phyloP scores from a whole-genome alignment of 2,113 vertebrate species.

The Lophius piscatorius region DNA sequence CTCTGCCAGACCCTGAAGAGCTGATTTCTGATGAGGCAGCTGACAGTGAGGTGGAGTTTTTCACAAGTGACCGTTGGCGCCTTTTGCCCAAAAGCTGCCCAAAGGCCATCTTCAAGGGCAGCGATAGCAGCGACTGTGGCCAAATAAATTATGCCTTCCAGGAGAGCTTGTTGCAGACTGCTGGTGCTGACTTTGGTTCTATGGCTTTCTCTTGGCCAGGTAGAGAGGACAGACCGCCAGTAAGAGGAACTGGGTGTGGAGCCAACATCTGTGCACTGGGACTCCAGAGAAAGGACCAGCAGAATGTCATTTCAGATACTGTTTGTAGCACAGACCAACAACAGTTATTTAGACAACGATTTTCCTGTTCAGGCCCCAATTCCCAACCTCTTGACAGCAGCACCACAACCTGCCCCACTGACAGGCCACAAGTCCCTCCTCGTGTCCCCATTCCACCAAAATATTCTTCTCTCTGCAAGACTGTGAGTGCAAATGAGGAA shows the following conservation, averaged over 20 bases:
- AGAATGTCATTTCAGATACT: slow-evolving; percentile 15
- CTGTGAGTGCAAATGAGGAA: slow-evolving; percentile 77
- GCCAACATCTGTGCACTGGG: slow-evolving; percentile 26
- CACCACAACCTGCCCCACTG: slow-evolving; percentile 29
- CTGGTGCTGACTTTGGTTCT: slow-evolving; percentile 10
- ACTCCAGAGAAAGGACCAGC: slow-evolving; percentile 36
- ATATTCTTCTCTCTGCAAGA: slow-evolving; percentile 71
- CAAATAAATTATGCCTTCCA: slow-evolving; percentile 92
- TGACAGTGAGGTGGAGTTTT: slow-evolving; percentile 92
- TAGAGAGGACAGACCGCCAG: slow-evolving; percentile 36
- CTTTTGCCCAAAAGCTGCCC: slow-evolving; percentile 82
- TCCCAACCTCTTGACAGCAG: slow-evolving; percentile 47
- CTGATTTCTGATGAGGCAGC: slow-evolving; percentile 82
- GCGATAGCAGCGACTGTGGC: slow-evolving; percentile 85
- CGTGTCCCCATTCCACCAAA: slow-evolving; percentile 88
- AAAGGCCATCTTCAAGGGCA: slow-evolving; percentile 74
- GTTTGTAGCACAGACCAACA: slow-evolving; percentile 66
- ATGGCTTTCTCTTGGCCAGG: slow-evolving; percentile 67
- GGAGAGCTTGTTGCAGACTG: slow-evolving; percentile 63
- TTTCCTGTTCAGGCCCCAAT: slow-evolving; percentile 62
- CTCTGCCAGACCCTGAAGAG: slow-evolving; percentile 85
- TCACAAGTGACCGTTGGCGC: slow-evolving; percentile 85
- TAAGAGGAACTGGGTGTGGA: no score
- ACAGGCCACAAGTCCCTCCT: slow-evolving; percentile 91
- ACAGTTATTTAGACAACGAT: slow-evolving; percentile 73